Conservation (phyloP, 2,113 vertebrate species). For the Pluvialis apricaria region DNA sequence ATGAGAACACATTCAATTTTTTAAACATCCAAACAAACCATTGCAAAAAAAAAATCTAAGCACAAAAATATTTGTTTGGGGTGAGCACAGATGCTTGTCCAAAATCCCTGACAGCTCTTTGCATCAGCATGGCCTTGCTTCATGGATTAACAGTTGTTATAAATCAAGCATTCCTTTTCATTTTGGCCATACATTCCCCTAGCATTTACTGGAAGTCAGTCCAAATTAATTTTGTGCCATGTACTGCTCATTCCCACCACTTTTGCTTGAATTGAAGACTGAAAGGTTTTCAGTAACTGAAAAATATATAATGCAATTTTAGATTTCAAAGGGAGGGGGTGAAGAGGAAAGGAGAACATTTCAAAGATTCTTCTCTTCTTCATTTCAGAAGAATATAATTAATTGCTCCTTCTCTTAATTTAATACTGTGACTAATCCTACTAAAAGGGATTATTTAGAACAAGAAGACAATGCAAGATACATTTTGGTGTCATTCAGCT, state of each 20-base stretch:
- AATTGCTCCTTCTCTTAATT: constrained; percentile 68
- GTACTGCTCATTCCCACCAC: background rate
- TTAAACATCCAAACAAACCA: background rate
- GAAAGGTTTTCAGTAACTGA: constrained; percentile 40
- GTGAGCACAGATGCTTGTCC: background rate
- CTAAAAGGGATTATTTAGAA: constrained; percentile 66
- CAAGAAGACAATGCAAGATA: constrained; percentile 43
- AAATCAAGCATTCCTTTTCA: background rate
- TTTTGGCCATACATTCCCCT: background rate
- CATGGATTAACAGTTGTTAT: background rate
- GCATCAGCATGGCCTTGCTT: background rate
- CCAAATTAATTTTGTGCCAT: constrained; percentile 1
- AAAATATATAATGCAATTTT: constrained; percentile 31
- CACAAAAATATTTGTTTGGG: background rate
- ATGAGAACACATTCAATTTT: background rate
- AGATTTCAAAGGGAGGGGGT: constrained; percentile 4
- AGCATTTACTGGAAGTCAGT: background rate
- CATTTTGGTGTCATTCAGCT: constrained; percentile 45
- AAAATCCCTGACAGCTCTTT: background rate
- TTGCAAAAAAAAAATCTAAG: background rate
- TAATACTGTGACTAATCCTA: constrained; percentile 69
- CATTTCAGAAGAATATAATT: constrained; percentile 61
- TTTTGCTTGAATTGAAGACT: constrained; percentile 6
- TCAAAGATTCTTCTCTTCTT: constrained; percentile 48
- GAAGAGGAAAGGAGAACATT: background rate